phyloP scores from a whole-genome alignment of 1,140 invertebrate genomes.

The Stegodyphus dumicola region DNA sequence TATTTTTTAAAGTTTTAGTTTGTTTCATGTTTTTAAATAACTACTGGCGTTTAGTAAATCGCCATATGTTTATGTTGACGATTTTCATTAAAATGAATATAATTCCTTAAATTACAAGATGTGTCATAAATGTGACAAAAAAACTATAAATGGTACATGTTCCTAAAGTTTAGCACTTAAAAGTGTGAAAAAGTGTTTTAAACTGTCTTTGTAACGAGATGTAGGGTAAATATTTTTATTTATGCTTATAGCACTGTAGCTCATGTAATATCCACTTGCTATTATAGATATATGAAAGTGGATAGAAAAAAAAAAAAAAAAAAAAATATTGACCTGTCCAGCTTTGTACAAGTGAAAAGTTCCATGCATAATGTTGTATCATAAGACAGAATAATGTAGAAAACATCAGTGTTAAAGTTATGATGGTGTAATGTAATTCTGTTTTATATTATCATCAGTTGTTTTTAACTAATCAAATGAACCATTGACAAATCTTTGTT shows the following conservation, averaged over 20 bases:
- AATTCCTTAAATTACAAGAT: constrained; percentile 34
- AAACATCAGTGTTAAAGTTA: constrained; percentile 27
- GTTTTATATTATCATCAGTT: background rate
- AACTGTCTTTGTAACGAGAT: constrained; percentile 44
- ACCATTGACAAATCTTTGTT: no score
- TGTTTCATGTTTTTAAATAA: constrained; percentile 1
- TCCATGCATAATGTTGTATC: constrained; percentile 19
- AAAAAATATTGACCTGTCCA: constrained; percentile 22
- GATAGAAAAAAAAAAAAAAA: background rate
- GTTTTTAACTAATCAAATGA: no score
- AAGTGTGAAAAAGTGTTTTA: constrained; percentile 58
- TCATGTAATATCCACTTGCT: background rate
- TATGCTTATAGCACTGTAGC: constrained; percentile 7
- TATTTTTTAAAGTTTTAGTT: constrained; percentile 22
- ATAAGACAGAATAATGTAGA: constrained; percentile 28
- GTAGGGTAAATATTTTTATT: constrained; percentile 58
- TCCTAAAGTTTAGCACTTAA: constrained; percentile 57
- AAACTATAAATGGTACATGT: constrained; percentile 57
- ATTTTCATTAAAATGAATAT: constrained; percentile 57
- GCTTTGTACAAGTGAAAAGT: constrained; percentile 28
- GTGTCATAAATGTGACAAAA: constrained; percentile 56
- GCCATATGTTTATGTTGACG: constrained; percentile 6
- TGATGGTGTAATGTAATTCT: constrained; percentile 18
- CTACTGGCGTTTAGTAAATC: background rate
- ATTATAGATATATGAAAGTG: background rate